Percentiles rank a stretch among this genome's conserved stretches.
Evolutionary conservation across 1,140 invertebrate species (phyloP).

Genomic region (Drosophila micromelanica): DNA sequence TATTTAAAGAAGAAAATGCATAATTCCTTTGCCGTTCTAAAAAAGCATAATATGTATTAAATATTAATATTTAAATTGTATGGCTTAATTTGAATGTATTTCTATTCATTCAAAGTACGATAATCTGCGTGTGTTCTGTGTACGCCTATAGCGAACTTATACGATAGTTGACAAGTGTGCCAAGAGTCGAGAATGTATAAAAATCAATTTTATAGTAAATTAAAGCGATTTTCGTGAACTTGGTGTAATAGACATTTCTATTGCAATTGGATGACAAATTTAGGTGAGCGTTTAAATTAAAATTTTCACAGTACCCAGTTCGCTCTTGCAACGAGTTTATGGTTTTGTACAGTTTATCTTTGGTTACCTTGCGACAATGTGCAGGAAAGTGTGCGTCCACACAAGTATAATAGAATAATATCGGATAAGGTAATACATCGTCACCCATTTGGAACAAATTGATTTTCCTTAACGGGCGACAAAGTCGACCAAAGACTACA

Average conservation of each 20-base stretch:
- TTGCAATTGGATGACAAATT: slow-evolving; percentile 62
- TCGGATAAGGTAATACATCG: slow-evolving; percentile 39
- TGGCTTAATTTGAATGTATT: no score
- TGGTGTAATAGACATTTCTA: slow-evolving; percentile 3
- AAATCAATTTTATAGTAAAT: slow-evolving; percentile 6
- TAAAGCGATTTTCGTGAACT: background rate
- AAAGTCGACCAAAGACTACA: slow-evolving; percentile 54
- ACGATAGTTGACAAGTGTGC: background rate
- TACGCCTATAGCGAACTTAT: no score
- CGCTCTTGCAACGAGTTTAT: slow-evolving; percentile 27
- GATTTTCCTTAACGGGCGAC: slow-evolving; percentile 61
- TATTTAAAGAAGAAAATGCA: no score
- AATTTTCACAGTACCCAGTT: slow-evolving; percentile 61
- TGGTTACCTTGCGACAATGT: slow-evolving; percentile 36
- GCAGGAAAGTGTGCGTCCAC: slow-evolving; percentile 10
- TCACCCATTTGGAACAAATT: slow-evolving; percentile 71
- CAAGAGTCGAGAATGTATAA: background rate
- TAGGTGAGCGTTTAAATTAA: slow-evolving; percentile 65
- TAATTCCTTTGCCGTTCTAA: no score
- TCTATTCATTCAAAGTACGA: no score
- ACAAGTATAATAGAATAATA: slow-evolving; percentile 21
- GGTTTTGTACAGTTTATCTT: slow-evolving; percentile 49
- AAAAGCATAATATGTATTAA: no score
- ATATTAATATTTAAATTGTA: no score
- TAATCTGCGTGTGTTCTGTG: no score